phyloP scores from a whole-genome alignment of 2,797 vertebrate genomes.

The Alauda arvensis region DNA sequence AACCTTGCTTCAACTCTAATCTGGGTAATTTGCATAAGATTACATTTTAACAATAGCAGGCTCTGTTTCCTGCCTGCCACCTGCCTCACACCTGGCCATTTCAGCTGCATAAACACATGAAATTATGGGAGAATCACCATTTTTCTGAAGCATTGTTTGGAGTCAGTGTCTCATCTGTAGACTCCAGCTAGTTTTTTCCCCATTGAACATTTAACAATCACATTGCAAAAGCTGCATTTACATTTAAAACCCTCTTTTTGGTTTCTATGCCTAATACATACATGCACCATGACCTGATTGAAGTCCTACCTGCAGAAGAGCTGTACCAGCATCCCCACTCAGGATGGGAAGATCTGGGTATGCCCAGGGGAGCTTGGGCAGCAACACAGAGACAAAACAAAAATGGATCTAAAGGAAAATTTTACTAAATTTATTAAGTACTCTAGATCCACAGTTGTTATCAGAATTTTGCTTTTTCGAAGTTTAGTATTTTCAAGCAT shows the following conservation, averaged over 20 bases:
- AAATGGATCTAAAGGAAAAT: not conserved
- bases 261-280: not conserved
- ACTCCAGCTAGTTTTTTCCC: not conserved
- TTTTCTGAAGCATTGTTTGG: not conserved
- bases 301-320: not conserved
- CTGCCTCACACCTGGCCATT: not conserved
- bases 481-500: not conserved
- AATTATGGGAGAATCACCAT: not conserved
- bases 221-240: not conserved
- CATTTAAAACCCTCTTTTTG: fast-evolving
- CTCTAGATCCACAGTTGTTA: not conserved
- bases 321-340: not conserved
- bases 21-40: not conserved
- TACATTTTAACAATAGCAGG: not conserved
- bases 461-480: not conserved
- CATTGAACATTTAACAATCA: not conserved
- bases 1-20: not conserved
- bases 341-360: not conserved
- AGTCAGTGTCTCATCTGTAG: not conserved
- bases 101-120: not conserved
- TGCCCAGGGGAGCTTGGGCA: not conserved
- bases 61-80: not conserved
- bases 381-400: not conserved
- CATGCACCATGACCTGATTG: fast-evolving
- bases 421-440: not conserved